Evolutionary conservation across 1,140 invertebrate species (phyloP).

Genomic region (Heliconius hermathena): DNA sequence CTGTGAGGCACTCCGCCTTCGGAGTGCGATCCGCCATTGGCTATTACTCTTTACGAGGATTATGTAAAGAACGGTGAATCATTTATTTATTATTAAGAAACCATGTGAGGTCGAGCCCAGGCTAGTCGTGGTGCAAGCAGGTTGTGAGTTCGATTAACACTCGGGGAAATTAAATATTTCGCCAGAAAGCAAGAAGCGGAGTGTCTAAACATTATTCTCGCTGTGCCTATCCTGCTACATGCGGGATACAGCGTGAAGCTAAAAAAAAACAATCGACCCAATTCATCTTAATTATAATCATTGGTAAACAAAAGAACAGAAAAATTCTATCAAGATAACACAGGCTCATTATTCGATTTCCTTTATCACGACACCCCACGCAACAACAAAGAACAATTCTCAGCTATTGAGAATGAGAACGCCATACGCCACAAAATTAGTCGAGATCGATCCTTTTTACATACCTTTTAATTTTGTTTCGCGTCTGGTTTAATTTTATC

Average conservation of each 20-base stretch:
- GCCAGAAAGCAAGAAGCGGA: too few species aligned
- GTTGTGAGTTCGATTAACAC: too few species aligned
- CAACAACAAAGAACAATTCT: slow-evolving; percentile 60
- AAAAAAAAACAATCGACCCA: background rate
- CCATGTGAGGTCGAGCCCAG: too few species aligned
- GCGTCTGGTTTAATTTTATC: slow-evolving; percentile 82
- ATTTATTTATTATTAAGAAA: background rate
- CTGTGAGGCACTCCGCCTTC: slow-evolving; percentile 58
- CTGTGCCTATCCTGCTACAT: too few species aligned
- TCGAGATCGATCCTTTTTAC: slow-evolving; percentile 76
- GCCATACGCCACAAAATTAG: slow-evolving; percentile 80
- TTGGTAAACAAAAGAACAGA: slow-evolving; percentile 39
- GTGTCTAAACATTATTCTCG: too few species aligned
- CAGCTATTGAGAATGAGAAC: slow-evolving; percentile 50
- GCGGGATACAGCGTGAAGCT: too few species aligned
- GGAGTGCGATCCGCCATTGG: slow-evolving; percentile 44
- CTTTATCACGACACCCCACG: slow-evolving; percentile 53
- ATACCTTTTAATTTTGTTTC: slow-evolving; percentile 81
- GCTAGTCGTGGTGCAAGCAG: too few species aligned
- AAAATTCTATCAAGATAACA: slow-evolving; percentile 52
- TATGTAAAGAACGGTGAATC: slow-evolving; percentile 34
- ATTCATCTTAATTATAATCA: background rate
- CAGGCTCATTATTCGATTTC: slow-evolving; percentile 52
- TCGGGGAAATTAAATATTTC: too few species aligned
- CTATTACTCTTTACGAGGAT: slow-evolving; percentile 41